These are phyloP conservation scores for Epinotia nisella DNA, from an alignment of 2,888 invertebrate species.

Conservation along the genomic window DNA sequence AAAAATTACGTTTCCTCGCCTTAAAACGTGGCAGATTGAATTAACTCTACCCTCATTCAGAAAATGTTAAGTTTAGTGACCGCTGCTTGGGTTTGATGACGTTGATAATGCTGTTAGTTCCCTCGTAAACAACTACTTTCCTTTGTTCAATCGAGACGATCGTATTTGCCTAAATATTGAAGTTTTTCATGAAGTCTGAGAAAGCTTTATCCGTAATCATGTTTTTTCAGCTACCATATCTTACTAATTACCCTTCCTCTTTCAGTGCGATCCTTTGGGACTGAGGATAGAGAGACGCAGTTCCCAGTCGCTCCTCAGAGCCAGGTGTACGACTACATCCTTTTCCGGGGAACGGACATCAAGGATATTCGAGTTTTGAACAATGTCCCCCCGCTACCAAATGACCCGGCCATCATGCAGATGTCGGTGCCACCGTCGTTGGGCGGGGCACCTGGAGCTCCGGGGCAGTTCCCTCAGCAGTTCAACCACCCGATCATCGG, in stretches of 20 bases:
- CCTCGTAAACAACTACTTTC: constrained; percentile 56
- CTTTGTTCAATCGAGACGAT: constrained; percentile 37
- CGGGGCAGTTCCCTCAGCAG: constrained; percentile 85
- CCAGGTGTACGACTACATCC: constrained; percentile 99
- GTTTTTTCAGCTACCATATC: constrained; percentile 7
- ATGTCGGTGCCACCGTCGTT: constrained; percentile 91
- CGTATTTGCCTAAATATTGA: constrained; percentile 17
- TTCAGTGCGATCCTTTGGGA: constrained; percentile 99
- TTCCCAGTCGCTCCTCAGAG: constrained; percentile 98
- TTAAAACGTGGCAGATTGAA: constrained; percentile 59
- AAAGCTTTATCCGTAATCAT: background rate
- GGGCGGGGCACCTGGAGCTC: constrained; percentile 84
- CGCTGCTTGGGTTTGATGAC: constrained; percentile 79
- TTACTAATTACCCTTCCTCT: constrained; percentile 52
- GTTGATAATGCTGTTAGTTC: constrained; percentile 63
- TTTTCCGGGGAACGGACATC: constrained; percentile 99
- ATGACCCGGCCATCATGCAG: constrained; percentile 99
- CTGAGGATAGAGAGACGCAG: constrained; percentile 98
- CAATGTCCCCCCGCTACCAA: constrained; percentile 92
- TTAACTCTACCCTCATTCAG: constrained; percentile 70
- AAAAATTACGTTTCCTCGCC: constrained; percentile 45
- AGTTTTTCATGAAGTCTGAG: background rate
- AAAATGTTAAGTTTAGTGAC: constrained; percentile 58
- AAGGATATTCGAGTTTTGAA: constrained; percentile 99
- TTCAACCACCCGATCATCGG: constrained; percentile 90